phyloP scores from a whole-genome alignment of 2,797 vertebrate species.

The Xenopus petersii region DNA sequence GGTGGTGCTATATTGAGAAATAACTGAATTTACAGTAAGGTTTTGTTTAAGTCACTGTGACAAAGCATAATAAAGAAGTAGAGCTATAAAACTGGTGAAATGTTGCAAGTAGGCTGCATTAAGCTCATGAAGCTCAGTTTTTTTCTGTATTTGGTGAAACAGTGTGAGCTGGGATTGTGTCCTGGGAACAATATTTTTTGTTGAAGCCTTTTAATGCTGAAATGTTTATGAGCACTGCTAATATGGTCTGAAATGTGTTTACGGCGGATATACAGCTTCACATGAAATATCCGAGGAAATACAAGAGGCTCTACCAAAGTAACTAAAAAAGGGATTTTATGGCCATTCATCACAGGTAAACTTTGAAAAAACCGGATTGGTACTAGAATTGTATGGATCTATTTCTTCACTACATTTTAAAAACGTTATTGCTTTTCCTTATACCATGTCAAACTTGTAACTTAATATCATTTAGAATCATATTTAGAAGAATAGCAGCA shows the following conservation, averaged over 20 bases:
- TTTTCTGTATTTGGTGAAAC: slow-evolving; percentile 35
- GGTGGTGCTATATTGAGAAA: slow-evolving; percentile 51
- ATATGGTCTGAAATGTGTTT: slow-evolving; percentile 35
- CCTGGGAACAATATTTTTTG: slow-evolving; percentile 45
- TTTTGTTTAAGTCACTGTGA: slow-evolving; percentile 59
- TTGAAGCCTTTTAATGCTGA: slow-evolving; percentile 39
- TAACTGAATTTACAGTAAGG: slow-evolving; percentile 51
- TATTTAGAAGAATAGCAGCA: no score
- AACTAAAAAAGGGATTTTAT: background rate
- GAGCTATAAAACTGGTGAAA: slow-evolving; percentile 54
- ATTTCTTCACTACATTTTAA: slow-evolving; percentile 5
- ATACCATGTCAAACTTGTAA: background rate
- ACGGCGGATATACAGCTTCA: slow-evolving; percentile 29
- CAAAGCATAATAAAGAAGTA: slow-evolving; percentile 47
- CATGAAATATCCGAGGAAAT: slow-evolving; percentile 20
- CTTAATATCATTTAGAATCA: background rate
- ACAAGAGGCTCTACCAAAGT: slow-evolving; percentile 1
- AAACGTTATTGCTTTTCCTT: background rate
- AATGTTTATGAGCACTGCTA: slow-evolving; percentile 41
- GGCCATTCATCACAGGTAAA: background rate
- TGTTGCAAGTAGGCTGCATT: slow-evolving; percentile 41
- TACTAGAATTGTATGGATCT: background rate
- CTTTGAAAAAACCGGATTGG: background rate
- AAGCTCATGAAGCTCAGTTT: slow-evolving; percentile 35
- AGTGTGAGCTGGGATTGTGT: slow-evolving; percentile 26